Base-by-base conservation (phyloP, 2,888 invertebrate genomes). In the Ptilodon capucinus region DNA sequence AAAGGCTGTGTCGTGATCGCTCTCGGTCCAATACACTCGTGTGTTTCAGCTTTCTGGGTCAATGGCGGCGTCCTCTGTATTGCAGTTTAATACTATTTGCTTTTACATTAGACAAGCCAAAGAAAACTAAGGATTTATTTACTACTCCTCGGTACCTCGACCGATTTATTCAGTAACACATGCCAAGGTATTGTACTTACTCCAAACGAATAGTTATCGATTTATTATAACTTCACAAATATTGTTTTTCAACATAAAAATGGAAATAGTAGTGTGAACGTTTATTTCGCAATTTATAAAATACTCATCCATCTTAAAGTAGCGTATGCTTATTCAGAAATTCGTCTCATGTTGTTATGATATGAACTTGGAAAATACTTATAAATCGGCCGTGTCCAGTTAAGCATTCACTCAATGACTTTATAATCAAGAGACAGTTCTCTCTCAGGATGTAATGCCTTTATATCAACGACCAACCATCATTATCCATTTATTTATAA, bases 41-140 rank as follows among this genome's bases (percentile, higher is more conserved):
- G 40, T 48, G 40, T 56, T 43, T 30, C 48, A 36, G 18, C 47
- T 57, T 63, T 64, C 53, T 51, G 57, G 64, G 61, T 54, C 61
- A 63, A 49, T 51, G 53, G 43, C 51, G 42, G 45, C 48, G 49
- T 49, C 46, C 53, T 51, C 44, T 47, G 50, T 57, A 54, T 52
- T 54, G 48, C 51, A 49, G 36, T 51, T 51, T 46, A 41, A 46
- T 43, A 53, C 36, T 46, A 45, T 56, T 61, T 56, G 47, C 48
- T 51, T 28, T 44, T 52, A 50, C 46, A 44, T 39, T 13, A 44
- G 51, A 51, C 49, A 47, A 45, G 41, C 14, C 7, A 32, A n/a
- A 62, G 51, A 25, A n/a, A 9, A 25, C 8, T 25, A 25, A 9
- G 7, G 9, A 28, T 28, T 28, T n/a, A 28, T 28, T 28, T 2